Evolutionary conservation across 2,797 vertebrate genomes (phyloP).

Genomic region (Varecia variegata): DNA sequence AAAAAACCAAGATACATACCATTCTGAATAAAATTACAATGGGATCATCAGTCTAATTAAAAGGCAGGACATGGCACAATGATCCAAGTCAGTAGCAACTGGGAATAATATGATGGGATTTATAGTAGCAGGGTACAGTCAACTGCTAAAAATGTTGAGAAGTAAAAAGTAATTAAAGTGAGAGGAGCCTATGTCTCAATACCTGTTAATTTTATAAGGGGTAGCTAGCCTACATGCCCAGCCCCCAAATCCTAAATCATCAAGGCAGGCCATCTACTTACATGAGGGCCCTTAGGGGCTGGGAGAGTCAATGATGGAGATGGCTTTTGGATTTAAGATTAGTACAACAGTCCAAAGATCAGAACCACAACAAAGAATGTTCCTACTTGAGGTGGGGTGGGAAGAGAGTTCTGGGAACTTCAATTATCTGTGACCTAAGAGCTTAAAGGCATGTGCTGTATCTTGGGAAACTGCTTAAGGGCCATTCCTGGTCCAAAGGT

Average conservation of each 20-base stretch:
- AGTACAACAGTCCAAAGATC: neutral
- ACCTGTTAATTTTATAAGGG: neutral
- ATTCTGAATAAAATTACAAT: neutral
- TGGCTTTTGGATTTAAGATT: neutral
- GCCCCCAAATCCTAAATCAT: neutral
- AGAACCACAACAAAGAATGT: neutral
- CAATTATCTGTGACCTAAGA: neutral
- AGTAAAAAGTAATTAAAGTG: neutral
- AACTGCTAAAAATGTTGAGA: neutral
- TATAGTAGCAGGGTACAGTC: neutral
- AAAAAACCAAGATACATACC: neutral
- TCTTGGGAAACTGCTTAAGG: conserved; percentile 2
- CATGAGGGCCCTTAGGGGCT: neutral
- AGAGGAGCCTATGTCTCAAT: neutral
- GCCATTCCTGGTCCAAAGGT: neutral
- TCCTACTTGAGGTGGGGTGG: neutral
- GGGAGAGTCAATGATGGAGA: neutral
- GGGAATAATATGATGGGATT: neutral
- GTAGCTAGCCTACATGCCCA: neutral
- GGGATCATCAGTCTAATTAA: neutral
- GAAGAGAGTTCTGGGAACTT: neutral
- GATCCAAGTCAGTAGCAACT: neutral
- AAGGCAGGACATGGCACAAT: neutral
- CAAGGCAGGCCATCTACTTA: neutral
- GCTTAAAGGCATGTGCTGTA: neutral